phyloP scores from a whole-genome alignment of 2,888 invertebrate species.

The Rotaria socialis region DNA sequence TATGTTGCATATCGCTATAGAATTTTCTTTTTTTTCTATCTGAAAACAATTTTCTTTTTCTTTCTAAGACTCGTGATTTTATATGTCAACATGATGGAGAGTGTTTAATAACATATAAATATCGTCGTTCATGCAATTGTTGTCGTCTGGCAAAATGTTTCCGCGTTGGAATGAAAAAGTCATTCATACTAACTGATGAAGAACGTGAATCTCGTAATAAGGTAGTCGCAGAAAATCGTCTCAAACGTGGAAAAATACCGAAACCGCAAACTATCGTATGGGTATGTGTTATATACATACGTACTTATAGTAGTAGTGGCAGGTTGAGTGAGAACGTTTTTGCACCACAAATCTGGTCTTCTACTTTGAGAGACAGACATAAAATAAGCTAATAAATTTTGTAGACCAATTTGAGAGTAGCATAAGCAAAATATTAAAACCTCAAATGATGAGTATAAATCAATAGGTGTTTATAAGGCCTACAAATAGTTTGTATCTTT shows the following conservation, averaged over 20 bases:
- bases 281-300: neutral
- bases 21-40: no score
- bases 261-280: neutral
- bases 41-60: neutral
- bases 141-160: conserved; percentile 12
- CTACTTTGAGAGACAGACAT: no score
- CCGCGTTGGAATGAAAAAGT: neutral
- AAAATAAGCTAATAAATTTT: no score
- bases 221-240: neutral
- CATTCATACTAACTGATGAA: neutral
- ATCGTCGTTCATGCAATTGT: neutral
- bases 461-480: no score
- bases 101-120: neutral
- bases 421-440: no score
- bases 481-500: no score
- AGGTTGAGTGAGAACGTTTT: no score
- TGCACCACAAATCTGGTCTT: no score
- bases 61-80: neutral
- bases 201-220: neutral
- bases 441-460: no score
- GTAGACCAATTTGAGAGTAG: no score
- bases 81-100: neutral
- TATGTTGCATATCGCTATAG: neutral
- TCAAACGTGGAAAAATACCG: neutral
- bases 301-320: no score